These are phyloP conservation scores for Aviceda subcristata DNA, from an alignment of 2,113 vertebrate species.

Conservation along the genomic window DNA sequence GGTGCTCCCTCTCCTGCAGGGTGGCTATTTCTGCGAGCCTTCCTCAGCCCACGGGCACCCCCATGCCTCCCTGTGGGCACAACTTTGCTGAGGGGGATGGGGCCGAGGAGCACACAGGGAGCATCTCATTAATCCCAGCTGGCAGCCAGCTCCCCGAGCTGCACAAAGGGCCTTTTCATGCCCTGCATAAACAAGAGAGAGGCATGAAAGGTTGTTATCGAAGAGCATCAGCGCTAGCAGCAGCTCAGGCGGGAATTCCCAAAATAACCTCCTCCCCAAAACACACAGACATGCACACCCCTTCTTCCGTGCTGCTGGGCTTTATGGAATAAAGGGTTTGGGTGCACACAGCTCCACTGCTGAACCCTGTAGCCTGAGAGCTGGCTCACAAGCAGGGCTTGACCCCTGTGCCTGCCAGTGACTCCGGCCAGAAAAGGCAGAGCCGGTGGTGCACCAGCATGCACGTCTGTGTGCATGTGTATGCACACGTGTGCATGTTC, in stretches of 20 bases:
- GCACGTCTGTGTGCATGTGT: rapidly evolving
- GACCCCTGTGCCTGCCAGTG: background rate
- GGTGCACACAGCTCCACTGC: background rate
- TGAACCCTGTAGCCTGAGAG: background rate
- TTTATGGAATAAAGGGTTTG: background rate
- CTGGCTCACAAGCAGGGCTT: background rate
- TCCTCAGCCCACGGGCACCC: background rate
- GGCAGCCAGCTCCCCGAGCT: background rate
- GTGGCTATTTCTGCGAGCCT: background rate
- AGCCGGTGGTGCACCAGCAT: background rate
- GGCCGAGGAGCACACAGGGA: background rate
- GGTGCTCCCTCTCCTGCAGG: background rate
- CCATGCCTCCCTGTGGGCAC: background rate
- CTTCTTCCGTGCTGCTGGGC: background rate
- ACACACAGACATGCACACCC: background rate
- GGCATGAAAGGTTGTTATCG: constrained; percentile 41
- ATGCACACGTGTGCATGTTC: rapidly evolving
- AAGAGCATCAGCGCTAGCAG: constrained; percentile 30
- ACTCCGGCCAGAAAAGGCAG: background rate
- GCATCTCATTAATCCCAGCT: background rate
- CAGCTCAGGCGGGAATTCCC: background rate
- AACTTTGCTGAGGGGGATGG: background rate
- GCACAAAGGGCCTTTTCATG: constrained; percentile 64
- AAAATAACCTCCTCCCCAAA: constrained; percentile 1
- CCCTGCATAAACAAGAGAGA: constrained; percentile 45